phyloP scores from a whole-genome alignment of 2,888 invertebrate genomes.

The Cynaeus angustus region DNA sequence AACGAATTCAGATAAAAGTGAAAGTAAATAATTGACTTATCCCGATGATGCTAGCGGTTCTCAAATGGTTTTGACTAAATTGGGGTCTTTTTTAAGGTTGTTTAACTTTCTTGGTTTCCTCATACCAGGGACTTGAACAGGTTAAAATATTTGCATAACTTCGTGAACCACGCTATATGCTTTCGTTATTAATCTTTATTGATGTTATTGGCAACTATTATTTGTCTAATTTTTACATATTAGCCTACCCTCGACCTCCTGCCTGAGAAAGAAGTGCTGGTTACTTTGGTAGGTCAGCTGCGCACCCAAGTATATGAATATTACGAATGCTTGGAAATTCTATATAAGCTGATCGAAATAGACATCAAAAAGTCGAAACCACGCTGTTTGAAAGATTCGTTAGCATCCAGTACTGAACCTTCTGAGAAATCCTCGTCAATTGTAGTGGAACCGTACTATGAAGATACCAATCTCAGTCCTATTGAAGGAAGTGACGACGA shows the following conservation, averaged over 20 bases:
- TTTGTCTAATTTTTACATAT: not conserved
- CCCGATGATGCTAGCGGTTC: no score
- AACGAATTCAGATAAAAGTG: no score
- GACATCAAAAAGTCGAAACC: constrained; percentile 49
- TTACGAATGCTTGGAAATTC: constrained; percentile 61
- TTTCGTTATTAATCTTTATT: no score
- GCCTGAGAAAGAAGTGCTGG: constrained; percentile 38
- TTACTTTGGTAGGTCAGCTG: constrained; percentile 54
- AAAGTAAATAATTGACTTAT: no score
- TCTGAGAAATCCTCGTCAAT: not conserved
- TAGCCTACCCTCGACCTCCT: constrained; percentile 2
- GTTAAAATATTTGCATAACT: no score
- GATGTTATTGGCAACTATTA: no score
- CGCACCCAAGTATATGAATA: constrained; percentile 58
- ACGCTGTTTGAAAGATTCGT: not conserved
- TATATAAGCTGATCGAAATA: constrained; percentile 59
- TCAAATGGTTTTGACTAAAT: no score
- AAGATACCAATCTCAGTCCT: constrained; percentile 51
- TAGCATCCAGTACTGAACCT: not conserved
- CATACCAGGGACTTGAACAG: no score
- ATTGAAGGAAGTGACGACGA: constrained; percentile 56
- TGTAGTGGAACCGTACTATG: not conserved
- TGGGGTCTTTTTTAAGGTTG: no score
- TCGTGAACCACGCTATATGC: no score
- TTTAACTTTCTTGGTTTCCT: no score